A percentile compares a stretch with the other conserved stretches of the same genome.
Evolutionary conservation across 1,140 invertebrate species (phyloP).

Genomic region (Metaphire vulgaris): DNA sequence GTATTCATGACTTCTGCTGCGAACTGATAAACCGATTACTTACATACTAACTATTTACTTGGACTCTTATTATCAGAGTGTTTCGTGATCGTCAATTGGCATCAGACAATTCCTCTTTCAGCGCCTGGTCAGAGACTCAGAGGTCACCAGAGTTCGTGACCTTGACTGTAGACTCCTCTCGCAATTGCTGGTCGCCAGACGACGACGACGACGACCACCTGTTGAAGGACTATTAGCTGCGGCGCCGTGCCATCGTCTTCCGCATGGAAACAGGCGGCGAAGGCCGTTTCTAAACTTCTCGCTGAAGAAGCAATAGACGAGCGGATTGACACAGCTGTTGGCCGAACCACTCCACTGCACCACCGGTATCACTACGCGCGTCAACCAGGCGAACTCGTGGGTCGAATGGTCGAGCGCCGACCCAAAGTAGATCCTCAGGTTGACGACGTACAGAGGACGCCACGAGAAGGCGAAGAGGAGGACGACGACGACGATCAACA

Average conservation of each 20-base stretch:
- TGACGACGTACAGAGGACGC: constrained; percentile 75
- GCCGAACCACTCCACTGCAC: constrained; percentile 28
- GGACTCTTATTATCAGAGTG: too few relatives aligned
- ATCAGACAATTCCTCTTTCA: too few relatives aligned
- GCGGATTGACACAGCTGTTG: constrained; percentile 23
- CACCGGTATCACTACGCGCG: constrained; percentile 8
- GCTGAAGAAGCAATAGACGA: constrained; percentile 30
- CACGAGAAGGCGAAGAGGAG: constrained; percentile 88
- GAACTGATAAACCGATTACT: too few relatives aligned
- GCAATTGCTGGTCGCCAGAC: background rate
- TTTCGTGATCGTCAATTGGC: too few relatives aligned
- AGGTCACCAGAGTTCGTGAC: too few relatives aligned
- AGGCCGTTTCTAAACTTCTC: background rate
- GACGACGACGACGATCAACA: constrained; percentile 88
- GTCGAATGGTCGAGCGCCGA: background rate
- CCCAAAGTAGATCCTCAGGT: constrained; percentile 36
- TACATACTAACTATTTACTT: too few relatives aligned
- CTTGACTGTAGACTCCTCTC: background rate
- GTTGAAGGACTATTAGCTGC: background rate
- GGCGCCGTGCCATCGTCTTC: background rate
- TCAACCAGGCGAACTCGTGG: background rate
- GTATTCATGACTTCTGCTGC: too few relatives aligned
- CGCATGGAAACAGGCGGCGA: background rate
- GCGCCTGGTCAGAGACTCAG: too few relatives aligned
- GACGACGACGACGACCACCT: background rate